Percentiles rank a stretch among this genome's conserved stretches.
Evolutionary conservation across 2,113 vertebrate species (phyloP).

Genomic region (Phylloscopus whistleri): DNA sequence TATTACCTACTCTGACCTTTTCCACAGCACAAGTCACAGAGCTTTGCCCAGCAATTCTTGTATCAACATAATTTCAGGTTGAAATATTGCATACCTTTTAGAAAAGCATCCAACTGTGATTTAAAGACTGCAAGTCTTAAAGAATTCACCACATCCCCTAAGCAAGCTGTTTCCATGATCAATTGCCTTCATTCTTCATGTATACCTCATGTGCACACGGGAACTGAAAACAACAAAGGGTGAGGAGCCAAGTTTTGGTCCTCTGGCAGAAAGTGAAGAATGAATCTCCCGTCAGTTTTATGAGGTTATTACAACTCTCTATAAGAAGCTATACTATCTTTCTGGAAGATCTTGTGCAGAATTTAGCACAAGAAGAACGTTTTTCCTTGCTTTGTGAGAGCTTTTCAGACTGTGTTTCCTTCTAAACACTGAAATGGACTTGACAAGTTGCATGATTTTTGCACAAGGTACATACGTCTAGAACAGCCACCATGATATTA

Average conservation of each 20-base stretch:
- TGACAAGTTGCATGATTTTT: background rate
- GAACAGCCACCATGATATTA: background rate
- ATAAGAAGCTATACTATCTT: background rate
- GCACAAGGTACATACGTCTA: background rate
- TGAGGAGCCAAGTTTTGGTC: conserved; percentile 7
- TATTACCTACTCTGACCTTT: background rate
- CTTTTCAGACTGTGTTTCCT: background rate
- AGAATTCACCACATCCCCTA: background rate
- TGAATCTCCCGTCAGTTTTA: background rate
- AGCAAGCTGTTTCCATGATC: background rate
- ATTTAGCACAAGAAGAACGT: background rate
- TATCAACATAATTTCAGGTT: background rate
- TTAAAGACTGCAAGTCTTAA: background rate
- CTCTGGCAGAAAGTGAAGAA: background rate
- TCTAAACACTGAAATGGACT: background rate
- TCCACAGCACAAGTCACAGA: background rate
- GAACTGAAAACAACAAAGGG: background rate
- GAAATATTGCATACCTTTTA: background rate
- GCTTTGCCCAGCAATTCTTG: background rate
- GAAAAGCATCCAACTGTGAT: background rate
- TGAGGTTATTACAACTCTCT: background rate
- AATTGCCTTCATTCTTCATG: background rate
- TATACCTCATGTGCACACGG: background rate
- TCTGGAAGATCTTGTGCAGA: background rate
- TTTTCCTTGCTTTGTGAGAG: background rate